Evolutionary conservation across 2,113 vertebrate species (phyloP).

Genomic region (Litocranius walleri): DNA sequence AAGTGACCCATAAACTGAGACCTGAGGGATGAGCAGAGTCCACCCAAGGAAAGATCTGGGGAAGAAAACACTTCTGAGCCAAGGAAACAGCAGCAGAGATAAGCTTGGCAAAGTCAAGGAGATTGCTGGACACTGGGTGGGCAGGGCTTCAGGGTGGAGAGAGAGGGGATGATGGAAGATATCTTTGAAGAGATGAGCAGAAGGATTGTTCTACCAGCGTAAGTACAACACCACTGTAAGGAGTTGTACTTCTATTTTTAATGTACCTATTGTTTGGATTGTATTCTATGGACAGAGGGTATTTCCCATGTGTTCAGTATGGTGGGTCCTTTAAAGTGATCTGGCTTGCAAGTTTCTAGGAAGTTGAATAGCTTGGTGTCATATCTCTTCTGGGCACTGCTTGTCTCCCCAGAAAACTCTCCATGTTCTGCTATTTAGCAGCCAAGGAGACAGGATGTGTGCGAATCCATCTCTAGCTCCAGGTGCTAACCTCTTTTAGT

Average conservation of each 20-base stretch:
- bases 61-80: not conserved
- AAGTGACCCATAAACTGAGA: not conserved
- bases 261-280: not conserved
- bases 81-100: not conserved
- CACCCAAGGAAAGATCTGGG: not conserved
- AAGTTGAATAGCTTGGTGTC: not conserved
- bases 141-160: not conserved
- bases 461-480: not conserved
- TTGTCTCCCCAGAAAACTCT: not conserved
- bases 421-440: not conserved
- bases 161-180: not conserved
- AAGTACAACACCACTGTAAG: not conserved
- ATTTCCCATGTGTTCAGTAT: not conserved
- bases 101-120: not conserved
- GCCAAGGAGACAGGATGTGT: not conserved
- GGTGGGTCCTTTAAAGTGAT: not conserved
- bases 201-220: rapidly evolving
- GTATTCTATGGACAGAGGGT: not conserved
- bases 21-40: not conserved
- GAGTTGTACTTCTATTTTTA: not conserved
- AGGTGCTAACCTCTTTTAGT: not conserved
- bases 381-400: not conserved
- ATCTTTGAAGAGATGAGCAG: not conserved
- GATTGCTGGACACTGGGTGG: not conserved
- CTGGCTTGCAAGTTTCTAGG: not conserved